phyloP scores from a whole-genome alignment of 2,113 vertebrate species.

The Campylorhamphus procurvoides region DNA sequence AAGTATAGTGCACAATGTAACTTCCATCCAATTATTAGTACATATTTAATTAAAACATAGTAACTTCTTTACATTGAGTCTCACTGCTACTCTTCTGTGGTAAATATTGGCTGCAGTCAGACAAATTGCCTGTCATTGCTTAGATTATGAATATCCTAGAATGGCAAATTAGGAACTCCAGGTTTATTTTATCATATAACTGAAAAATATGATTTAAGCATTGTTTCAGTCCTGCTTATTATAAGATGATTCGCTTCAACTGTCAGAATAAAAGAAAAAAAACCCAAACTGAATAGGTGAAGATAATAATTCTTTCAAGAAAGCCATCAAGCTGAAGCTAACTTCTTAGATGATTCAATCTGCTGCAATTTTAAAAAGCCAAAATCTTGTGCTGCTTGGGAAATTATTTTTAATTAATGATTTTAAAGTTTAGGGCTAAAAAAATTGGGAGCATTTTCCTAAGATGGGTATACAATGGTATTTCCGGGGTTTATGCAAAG shows the following conservation, averaged over 20 bases:
- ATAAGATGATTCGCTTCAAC: not conserved
- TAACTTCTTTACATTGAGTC: not conserved
- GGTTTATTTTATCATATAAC: not conserved
- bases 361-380: not conserved
- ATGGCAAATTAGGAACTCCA: not conserved
- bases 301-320: not conserved
- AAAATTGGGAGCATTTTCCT: not conserved
- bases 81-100: not conserved
- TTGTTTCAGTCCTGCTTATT: not conserved
- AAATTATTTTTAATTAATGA: not conserved
- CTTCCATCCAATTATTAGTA: not conserved
- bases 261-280: not conserved
- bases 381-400: not conserved
- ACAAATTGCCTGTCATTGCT: not conserved
- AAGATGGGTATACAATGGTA: not conserved
- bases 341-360: not conserved
- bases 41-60: not conserved
- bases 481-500: not conserved
- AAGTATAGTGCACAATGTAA: not conserved
- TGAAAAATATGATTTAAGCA: not conserved
- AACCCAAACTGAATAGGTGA: not conserved
- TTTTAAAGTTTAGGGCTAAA: not conserved
- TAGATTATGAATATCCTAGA: not conserved
- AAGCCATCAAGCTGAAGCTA: not conserved
- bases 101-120: not conserved